Percentiles rank a stretch among this genome's conserved stretches.
Evolutionary conservation across 2,797 vertebrate genomes (phyloP).

Genomic region (Rousettus madagascariensis): DNA sequence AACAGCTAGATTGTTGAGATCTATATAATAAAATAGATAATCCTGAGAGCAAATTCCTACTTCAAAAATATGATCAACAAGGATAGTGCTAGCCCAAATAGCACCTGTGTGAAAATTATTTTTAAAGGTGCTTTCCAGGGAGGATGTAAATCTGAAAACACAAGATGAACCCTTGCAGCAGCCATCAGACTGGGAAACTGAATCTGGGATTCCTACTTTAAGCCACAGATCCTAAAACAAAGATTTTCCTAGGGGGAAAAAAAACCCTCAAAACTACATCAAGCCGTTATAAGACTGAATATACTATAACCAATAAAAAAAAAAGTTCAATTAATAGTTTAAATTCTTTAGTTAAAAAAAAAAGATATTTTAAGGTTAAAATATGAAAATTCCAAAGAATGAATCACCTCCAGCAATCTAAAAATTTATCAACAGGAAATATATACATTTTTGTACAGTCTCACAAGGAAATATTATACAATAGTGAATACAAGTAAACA

Average conservation of each 20-base stretch:
- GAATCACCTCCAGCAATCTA: not conserved
- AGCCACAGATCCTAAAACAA: not conserved
- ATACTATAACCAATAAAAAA: not conserved
- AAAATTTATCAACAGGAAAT: not conserved
- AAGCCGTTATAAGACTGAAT: not conserved
- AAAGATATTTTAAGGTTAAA: not conserved
- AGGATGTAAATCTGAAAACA: not conserved
- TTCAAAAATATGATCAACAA: not conserved
- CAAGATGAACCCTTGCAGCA: not conserved
- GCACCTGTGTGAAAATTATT: not conserved
- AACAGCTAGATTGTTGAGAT: not conserved
- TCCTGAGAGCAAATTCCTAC: not conserved
- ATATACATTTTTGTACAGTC: not conserved
- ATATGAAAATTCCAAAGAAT: conserved; percentile 38
- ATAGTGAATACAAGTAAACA: not conserved
- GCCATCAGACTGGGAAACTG: not conserved
- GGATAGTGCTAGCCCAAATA: not conserved
- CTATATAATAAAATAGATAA: not conserved
- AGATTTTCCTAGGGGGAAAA: not conserved
- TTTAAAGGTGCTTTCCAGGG: not conserved
- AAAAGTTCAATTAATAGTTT: not conserved
- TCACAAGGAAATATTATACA: not conserved
- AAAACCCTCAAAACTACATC: not conserved
- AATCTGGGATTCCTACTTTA: not conserved
- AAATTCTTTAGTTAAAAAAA: not conserved